Percentiles rank a stretch among this genome's conserved stretches.
These are phyloP conservation scores for Hydropsyche betteni DNA, from an alignment of 2,888 invertebrate species.

Conservation along the genomic window DNA sequence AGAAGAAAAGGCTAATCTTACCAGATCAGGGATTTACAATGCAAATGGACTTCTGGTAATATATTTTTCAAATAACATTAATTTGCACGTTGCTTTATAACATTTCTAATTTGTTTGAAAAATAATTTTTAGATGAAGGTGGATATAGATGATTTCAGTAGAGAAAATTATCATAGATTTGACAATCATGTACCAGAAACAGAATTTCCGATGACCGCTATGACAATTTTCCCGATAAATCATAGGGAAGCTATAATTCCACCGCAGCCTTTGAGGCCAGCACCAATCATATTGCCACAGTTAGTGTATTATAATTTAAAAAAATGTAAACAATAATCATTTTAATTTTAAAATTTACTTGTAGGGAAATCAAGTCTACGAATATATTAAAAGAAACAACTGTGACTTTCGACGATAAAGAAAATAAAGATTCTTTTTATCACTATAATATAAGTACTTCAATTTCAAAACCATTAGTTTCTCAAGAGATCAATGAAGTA, in stretches of 20 bases:
- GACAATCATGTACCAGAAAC: conserved; percentile 66
- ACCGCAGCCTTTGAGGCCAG: conserved; percentile 73
- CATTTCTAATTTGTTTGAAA: background rate
- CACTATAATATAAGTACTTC: conserved; percentile 50
- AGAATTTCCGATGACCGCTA: conserved; percentile 63
- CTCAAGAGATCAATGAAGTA: conserved; percentile 17
- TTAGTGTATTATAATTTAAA: conserved; percentile 26
- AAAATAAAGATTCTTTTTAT: conserved; percentile 49
- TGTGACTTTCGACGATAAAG: conserved; percentile 35
- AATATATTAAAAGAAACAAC: conserved; percentile 46
- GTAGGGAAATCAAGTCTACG: conserved; percentile 40
- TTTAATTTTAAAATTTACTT: conserved; percentile 7
- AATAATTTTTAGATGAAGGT: conserved; percentile 66
- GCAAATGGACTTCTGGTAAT: conserved; percentile 74
- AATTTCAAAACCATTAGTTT: conserved; percentile 45
- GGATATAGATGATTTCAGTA: conserved; percentile 72
- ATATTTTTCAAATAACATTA: conserved; percentile 44
- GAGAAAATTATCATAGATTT: conserved; percentile 68
- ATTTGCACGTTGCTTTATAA: conserved; percentile 15
- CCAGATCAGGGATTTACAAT: conserved; percentile 67
- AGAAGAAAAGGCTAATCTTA: conserved; percentile 67
- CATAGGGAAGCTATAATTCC: conserved; percentile 62
- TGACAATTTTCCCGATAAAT: conserved; percentile 54
- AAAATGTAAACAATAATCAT: background rate
- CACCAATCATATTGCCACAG: conserved; percentile 59